Conservation (phyloP, 2,113 vertebrate species). For the Aythya baeri region DNA sequence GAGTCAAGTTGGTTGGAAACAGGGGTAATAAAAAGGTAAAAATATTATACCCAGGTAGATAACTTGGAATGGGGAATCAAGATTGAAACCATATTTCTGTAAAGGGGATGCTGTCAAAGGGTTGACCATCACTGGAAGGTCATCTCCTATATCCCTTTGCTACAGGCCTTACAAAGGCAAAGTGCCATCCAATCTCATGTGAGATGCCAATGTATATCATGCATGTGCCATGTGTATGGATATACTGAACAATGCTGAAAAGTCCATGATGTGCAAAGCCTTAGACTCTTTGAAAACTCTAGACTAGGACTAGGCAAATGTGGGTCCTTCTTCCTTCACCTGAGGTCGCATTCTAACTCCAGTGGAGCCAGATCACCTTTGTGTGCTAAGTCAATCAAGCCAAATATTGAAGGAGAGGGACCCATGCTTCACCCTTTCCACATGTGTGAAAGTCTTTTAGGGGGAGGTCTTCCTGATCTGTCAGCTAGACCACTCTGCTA, state of each 20-base stretch:
- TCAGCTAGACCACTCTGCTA: conserved; percentile 4
- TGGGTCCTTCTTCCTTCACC: neutral
- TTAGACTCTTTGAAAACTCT: neutral
- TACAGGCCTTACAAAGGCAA: neutral
- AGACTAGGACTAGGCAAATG: neutral
- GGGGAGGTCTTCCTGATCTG: neutral
- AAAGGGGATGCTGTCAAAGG: neutral
- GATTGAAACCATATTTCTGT: neutral
- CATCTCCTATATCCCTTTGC: neutral
- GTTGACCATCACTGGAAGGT: neutral
- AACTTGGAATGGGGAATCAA: neutral
- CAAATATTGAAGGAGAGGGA: neutral
- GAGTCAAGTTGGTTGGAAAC: neutral
- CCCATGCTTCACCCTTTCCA: neutral
- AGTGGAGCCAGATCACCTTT: neutral
- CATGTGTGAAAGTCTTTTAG: fast-evolving
- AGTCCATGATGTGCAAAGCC: neutral
- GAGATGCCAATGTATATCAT: neutral
- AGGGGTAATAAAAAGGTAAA: neutral
- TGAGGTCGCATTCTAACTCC: neutral
- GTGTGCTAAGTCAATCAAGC: neutral
- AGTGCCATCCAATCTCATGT: neutral
- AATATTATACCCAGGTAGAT: neutral
- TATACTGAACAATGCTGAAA: neutral
- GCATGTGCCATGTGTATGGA: neutral